Conservation (phyloP, 2,797 vertebrate genomes). For the Alosa sapidissima region DNA sequence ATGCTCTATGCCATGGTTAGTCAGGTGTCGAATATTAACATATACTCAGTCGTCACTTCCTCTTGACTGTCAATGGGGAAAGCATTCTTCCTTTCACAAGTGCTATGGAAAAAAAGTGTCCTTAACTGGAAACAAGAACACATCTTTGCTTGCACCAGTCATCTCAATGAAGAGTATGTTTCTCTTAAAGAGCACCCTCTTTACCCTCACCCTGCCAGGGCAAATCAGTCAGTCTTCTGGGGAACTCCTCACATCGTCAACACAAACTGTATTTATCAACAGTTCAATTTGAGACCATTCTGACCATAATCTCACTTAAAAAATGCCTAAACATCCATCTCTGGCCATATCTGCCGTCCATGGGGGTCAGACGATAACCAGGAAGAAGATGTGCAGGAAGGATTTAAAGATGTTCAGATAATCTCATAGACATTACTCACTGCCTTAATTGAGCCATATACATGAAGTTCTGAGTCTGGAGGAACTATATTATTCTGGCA, state of each 20-base stretch:
- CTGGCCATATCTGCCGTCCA: not conserved
- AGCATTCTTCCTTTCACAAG: not conserved
- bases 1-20: not conserved
- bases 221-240: not conserved
- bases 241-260: not conserved
- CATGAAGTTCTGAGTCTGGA: not conserved
- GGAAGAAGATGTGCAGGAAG: not conserved
- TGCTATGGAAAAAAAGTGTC: not conserved
- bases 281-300: not conserved
- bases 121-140: not conserved
- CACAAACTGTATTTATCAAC: not conserved
- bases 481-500: not conserved
- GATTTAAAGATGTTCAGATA: not conserved
- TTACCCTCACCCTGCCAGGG: not conserved
- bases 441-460: not conserved
- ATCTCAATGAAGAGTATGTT: not conserved
- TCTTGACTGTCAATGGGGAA: not conserved
- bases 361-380: not conserved
- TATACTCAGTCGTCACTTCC: not conserved
- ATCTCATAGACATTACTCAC: not conserved
- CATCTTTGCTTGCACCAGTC: not conserved
- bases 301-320: not conserved
- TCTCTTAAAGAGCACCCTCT: not conserved
- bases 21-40: slow-evolving; percentile 6
- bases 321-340: not conserved